Base-by-base conservation (phyloP, 2,113 vertebrate species). In the Phycodurus eques region DNA sequence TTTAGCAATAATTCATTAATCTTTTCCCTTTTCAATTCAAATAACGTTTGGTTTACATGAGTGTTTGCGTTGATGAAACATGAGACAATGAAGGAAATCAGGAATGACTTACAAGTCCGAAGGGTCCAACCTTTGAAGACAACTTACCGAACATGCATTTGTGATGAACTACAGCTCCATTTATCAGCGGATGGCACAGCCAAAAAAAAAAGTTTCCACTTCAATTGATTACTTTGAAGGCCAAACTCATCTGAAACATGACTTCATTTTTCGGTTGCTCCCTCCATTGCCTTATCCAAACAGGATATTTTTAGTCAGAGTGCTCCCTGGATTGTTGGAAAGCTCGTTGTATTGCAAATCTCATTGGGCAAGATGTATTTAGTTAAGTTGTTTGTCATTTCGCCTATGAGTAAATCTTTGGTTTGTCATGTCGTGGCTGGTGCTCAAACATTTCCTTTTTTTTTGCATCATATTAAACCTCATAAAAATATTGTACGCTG, bases 301-400 rank as follows among this genome's bases (percentile, higher is more conserved):
- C 70, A 69, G 64, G 81, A 80, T 89, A 88, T 84, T 85, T 89
- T 88, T 87, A 89, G 86, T 84, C 80, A 74, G 39, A 54, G 74
- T 81, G 75, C 72, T 80, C 70, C 79, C 76, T 83, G 77, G 71
- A 83, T 79, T 75, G 81, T 88, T 84, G 79, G 68, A 77, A 83
- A 81, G 73, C 79, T 83, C 70, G 75, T 88, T 82, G 84, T 80
- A 73, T 77, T 82, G 70, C 76, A 84, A 77, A 81, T 80, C 63
- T 61, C 15, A 67, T 65, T 72, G 68, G 44, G 67, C 44, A 81
- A 66, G 51, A 77, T 82, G 75, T 69, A 72, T 68, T 78, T 73
- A 76, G 35, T 39, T 27, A 0, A 65, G 53, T 74, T 80, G 70
- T 81, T 83, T 88, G 73, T 63, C 76, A 79, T 82, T 81, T 74